phyloP scores from a whole-genome alignment of 2,797 vertebrate genomes.

The Girardinus metallicus region DNA sequence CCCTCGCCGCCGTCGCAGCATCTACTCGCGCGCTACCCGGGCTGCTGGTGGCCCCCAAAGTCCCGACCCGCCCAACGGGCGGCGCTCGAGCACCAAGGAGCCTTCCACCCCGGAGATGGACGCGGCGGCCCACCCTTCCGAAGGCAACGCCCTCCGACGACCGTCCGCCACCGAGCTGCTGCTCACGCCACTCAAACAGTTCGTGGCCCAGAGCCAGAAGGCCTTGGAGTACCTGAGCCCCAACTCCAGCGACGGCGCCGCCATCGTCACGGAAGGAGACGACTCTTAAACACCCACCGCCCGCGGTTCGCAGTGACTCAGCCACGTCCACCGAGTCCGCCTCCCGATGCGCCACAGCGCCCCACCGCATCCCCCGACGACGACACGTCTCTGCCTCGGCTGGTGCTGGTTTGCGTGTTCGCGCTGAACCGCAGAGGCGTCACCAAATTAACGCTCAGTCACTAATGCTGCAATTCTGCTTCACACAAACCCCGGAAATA shows the following conservation, averaged over 20 bases:
- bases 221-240: constrained; percentile 78
- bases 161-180: constrained; percentile 70
- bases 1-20: constrained; percentile 68
- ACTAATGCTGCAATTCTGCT: constrained; percentile 5
- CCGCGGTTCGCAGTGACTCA: neutral
- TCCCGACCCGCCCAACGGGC: constrained; percentile 33
- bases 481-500: neutral
- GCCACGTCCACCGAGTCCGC: neutral
- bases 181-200: constrained; percentile 73
- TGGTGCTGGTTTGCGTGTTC: constrained; percentile 29
- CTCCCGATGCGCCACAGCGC: neutral
- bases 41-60: constrained; percentile 25
- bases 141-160: constrained; percentile 28
- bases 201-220: constrained; percentile 77
- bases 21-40: constrained; percentile 34
- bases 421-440: constrained; percentile 2
- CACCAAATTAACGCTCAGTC: neutral
- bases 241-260: constrained; percentile 20
- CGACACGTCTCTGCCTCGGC: constrained; percentile 5
- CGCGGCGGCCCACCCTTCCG: constrained; percentile 6
- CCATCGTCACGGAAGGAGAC: neutral
- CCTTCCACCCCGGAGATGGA: constrained; percentile 32
- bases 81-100: constrained; percentile 62
- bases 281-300: constrained; percentile 24
- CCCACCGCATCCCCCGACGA: neutral